phyloP scores from a whole-genome alignment of 2,113 vertebrate species.

The Elgaria multicarinata region DNA sequence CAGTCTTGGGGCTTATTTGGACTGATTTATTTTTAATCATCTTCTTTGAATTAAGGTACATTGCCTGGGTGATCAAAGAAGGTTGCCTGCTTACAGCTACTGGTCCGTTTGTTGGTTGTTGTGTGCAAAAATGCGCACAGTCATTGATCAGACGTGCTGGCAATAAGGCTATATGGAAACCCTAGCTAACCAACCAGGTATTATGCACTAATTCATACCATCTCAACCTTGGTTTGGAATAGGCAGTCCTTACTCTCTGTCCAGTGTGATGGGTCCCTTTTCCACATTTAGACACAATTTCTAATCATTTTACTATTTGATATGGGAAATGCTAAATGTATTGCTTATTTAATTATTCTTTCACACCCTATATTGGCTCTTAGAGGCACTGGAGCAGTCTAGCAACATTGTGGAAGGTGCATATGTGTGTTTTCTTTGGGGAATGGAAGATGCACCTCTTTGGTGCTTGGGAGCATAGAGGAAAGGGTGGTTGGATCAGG shows the following conservation, averaged over 20 bases:
- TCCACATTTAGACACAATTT: background rate
- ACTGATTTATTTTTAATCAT: background rate
- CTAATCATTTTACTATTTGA: background rate
- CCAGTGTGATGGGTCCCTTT: background rate
- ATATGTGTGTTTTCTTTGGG: background rate
- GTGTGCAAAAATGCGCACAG: too few species aligned
- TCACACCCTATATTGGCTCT: background rate
- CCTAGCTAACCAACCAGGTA: background rate
- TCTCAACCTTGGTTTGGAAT: background rate
- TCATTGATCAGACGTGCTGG: too few species aligned
- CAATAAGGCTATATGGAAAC: background rate
- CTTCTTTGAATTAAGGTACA: background rate
- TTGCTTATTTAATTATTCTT: too few species aligned
- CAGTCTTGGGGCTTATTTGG: background rate
- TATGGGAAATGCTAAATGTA: background rate
- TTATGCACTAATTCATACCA: background rate
- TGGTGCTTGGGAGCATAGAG: background rate
- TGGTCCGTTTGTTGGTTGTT: too few species aligned
- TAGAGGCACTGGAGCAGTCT: background rate
- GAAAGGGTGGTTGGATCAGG: background rate
- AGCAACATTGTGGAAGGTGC: background rate
- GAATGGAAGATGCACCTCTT: too few species aligned
- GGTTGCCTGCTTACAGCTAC: background rate
- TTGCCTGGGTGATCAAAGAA: background rate
- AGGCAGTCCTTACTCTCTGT: background rate